phyloP scores from a whole-genome alignment of 1,140 invertebrate species.

The Leptopilina clavipes region DNA sequence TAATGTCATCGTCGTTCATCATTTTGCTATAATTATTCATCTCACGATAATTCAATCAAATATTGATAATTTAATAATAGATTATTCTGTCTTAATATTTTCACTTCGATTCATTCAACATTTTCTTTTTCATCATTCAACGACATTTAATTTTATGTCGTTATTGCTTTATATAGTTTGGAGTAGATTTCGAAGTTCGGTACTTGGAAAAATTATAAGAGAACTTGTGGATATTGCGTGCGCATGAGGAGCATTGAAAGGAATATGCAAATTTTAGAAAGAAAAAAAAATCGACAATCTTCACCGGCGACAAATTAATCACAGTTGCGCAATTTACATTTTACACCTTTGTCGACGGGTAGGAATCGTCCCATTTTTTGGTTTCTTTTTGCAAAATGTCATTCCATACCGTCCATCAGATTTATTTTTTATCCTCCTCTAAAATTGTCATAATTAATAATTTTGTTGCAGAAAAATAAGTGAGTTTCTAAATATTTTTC shows the following conservation, averaged over 20 bases:
- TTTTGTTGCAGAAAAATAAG: too few relatives aligned
- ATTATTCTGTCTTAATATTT: slow-evolving; percentile 47
- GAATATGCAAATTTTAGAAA: neutral
- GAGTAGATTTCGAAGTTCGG: slow-evolving; percentile 23
- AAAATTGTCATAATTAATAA: too few relatives aligned
- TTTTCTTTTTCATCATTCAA: too few relatives aligned
- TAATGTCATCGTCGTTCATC: slow-evolving; percentile 60
- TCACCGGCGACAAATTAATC: slow-evolving; percentile 55
- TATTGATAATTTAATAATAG: slow-evolving; percentile 58
- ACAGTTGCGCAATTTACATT: slow-evolving; percentile 66
- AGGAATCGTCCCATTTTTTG: slow-evolving; percentile 33
- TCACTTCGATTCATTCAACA: slow-evolving; percentile 37
- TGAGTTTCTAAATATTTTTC: too few relatives aligned
- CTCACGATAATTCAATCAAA: slow-evolving; percentile 47
- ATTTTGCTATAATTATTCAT: slow-evolving; percentile 35
- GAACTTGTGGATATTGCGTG: slow-evolving; percentile 20
- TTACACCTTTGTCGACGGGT: slow-evolving; percentile 44
- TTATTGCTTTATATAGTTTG: neutral
- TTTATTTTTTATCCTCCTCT: too few relatives aligned
- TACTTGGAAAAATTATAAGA: slow-evolving; percentile 37
- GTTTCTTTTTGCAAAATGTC: too few relatives aligned
- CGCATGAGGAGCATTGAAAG: neutral
- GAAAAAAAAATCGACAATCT: neutral
- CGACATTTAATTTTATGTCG: too few relatives aligned
- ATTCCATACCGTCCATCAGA: too few relatives aligned